phyloP scores from a whole-genome alignment of 2,113 vertebrate species.

The Lycaon pictus region DNA sequence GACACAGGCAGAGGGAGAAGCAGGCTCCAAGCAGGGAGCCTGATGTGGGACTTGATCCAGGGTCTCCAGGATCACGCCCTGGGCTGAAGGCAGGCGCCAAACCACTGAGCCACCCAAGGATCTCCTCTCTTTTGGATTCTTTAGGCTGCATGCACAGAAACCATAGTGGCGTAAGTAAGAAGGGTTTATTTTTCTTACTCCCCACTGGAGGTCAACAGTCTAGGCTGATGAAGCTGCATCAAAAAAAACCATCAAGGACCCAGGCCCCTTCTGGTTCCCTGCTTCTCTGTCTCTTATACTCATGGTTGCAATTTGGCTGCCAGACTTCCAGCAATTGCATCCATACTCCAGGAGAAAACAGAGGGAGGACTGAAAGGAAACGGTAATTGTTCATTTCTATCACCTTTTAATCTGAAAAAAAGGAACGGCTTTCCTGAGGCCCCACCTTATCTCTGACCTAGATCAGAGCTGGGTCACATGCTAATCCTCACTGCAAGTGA shows the following conservation, averaged over 20 bases:
- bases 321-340: background rate
- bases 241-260: background rate
- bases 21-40: too few species aligned
- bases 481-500: background rate
- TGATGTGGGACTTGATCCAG: too few species aligned
- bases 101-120: too few species aligned
- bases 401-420: background rate
- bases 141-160: background rate
- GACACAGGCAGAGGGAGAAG: too few species aligned
- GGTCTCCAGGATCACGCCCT: too few species aligned
- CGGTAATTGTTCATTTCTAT: background rate
- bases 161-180: background rate
- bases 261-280: background rate
- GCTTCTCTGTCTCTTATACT: background rate
- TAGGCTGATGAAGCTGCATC: background rate
- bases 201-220: background rate
- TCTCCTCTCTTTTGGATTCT: background rate
- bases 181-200: background rate
- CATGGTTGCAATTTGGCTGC: background rate
- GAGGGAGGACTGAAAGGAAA: background rate
- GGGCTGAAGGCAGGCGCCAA: too few species aligned
- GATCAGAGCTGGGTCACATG: background rate
- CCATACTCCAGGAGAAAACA: background rate
- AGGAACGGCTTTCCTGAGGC: background rate
- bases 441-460: background rate